Evolutionary conservation across 2,797 vertebrate genomes (phyloP).

Genomic region (Ciconia nigra): DNA sequence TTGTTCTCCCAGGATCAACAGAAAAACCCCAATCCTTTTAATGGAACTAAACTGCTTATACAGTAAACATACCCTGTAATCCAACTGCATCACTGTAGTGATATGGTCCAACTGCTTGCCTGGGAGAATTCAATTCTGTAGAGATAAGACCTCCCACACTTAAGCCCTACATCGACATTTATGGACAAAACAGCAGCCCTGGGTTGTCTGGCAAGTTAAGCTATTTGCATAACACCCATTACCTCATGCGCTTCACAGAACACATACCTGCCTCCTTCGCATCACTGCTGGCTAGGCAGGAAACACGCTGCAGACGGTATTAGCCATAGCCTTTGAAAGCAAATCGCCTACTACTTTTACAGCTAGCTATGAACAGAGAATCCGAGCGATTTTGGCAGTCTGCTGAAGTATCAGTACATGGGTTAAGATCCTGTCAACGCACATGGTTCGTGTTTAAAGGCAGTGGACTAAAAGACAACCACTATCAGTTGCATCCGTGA

Average conservation of each 20-base stretch:
- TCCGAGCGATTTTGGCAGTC: not conserved
- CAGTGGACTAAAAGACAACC: not conserved
- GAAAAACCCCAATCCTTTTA: not conserved
- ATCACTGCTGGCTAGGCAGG: not conserved
- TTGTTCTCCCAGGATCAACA: not conserved
- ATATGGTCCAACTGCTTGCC: not conserved
- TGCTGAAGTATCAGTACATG: not conserved
- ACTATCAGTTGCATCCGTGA: accelerated
- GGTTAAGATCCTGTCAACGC: not conserved
- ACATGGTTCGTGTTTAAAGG: not conserved
- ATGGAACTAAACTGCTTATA: not conserved
- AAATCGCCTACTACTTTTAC: not conserved
- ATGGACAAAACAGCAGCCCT: not conserved
- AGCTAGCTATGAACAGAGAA: not conserved
- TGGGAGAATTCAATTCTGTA: not conserved
- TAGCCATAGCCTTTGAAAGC: not conserved
- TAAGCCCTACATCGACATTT: not conserved
- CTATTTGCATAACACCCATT: not conserved
- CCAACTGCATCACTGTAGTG: not conserved
- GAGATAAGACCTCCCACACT: not conserved
- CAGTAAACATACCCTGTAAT: not conserved
- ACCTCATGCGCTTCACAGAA: not conserved
- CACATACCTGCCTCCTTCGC: not conserved
- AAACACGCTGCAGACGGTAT: accelerated
- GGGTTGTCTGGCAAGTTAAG: not conserved